These are phyloP conservation scores for Latrodectus hesperus DNA, from an alignment of 2,888 invertebrate species.

Conservation along the genomic window DNA sequence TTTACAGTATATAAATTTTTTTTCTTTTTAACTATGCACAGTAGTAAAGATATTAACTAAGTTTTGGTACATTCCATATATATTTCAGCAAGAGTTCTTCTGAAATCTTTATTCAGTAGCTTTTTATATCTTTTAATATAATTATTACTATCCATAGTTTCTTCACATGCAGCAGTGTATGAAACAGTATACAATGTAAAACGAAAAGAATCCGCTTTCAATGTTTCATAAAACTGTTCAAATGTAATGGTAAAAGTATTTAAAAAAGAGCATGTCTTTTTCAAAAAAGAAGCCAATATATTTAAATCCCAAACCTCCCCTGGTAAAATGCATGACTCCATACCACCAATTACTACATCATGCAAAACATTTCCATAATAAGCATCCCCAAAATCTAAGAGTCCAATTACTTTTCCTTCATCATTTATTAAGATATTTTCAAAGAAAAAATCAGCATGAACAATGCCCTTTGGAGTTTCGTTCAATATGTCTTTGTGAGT, in stretches of 20 bases:
- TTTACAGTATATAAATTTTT: too few species aligned
- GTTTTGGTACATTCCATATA: not conserved
- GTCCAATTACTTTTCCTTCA: not conserved
- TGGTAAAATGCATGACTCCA: constrained; percentile 6
- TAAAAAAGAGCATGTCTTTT: not conserved
- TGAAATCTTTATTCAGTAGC: not conserved
- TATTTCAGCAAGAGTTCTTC: not conserved
- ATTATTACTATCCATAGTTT: not conserved
- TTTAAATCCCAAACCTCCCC: constrained; percentile 8
- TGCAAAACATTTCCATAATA: constrained; percentile 19
- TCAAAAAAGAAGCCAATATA: constrained; percentile 7
- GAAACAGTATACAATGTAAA: constrained; percentile 19
- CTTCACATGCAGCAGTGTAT: not conserved
- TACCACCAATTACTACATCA: constrained; percentile 19
- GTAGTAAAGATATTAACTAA: too few species aligned
- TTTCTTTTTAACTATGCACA: too few species aligned
- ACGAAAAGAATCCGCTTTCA: constrained; percentile 11
- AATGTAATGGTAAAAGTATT: not conserved
- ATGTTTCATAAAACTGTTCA: constrained; percentile 20
- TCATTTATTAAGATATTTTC: constrained; percentile 27
- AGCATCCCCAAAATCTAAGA: constrained; percentile 24
- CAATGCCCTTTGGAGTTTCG: constrained; percentile 10
- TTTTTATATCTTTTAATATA: constrained; percentile 12
- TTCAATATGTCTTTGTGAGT: not conserved
- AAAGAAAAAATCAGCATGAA: constrained; percentile 24